These are phyloP conservation scores for Drosophila suzukii DNA, from an alignment of 1,140 invertebrate genomes.

Conservation along the genomic window DNA sequence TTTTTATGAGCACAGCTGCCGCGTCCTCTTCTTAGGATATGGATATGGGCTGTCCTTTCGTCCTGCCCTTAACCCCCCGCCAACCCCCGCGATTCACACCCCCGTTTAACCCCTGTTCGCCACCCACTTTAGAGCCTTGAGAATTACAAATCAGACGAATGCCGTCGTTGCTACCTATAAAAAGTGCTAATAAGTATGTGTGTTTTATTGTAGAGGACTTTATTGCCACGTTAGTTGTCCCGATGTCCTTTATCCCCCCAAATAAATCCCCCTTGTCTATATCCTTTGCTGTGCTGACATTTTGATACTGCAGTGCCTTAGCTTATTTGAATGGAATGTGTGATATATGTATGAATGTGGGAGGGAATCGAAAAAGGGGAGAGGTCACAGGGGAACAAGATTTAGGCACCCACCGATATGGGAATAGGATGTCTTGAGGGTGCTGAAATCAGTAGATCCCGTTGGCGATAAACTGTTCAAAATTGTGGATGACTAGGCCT, in stretches of 20 bases:
- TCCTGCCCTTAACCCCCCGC: not conserved
- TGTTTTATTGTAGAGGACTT: constrained; percentile 78
- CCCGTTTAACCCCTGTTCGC: constrained; percentile 3
- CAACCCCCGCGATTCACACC: not conserved
- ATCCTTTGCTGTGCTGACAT: constrained; percentile 17
- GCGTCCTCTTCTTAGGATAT: constrained; percentile 24
- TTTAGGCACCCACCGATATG: not conserved
- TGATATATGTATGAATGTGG: constrained; percentile 10
- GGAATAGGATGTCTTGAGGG: not conserved
- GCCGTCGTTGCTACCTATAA: constrained; percentile 59
- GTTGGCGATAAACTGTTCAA: not conserved
- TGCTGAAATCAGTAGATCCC: not conserved
- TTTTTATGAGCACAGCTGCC: constrained; percentile 78
- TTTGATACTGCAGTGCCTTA: constrained; percentile 12
- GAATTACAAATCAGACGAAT: constrained; percentile 78
- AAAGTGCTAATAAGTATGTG: constrained; percentile 81
- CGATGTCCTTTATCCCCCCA: constrained; percentile 15
- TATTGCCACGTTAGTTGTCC: constrained; percentile 55
- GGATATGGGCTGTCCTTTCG: constrained; percentile 35
- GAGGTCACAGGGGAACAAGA: constrained; percentile 10
- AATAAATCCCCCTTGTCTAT: not conserved
- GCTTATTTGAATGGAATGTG: constrained; percentile 41
- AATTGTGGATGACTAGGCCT: not conserved
- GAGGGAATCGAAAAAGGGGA: not conserved
- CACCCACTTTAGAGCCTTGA: constrained; percentile 73